Base-by-base conservation (phyloP, 2,888 invertebrate species). In the Bellardia bayeri region DNA sequence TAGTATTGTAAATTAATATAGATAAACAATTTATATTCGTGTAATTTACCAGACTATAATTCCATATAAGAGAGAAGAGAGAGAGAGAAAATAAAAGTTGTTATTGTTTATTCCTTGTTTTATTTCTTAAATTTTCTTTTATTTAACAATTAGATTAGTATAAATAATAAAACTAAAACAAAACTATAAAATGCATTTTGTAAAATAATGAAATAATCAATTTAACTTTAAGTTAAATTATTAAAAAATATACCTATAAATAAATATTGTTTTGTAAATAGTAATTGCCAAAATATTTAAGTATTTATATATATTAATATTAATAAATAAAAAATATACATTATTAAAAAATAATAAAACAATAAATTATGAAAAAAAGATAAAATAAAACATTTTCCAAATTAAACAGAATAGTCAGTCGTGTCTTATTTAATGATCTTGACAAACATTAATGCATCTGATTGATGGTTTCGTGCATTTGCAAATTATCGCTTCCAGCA, bases 241-340 rank as follows among this genome's bases (percentile, higher is more conserved):
- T 86, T 69, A 49, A 81, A 37, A 71, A 63, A 33, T 23, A 23
- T n/a, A n/a, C n/a, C n/a, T n/a, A 23, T 23, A 23, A 23, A 23
- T 33, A 75, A 56, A 61, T 63, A 76, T 86, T 85, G 85, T 85
- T 86, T 82, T 86, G 86, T 86, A 86, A 79, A 86, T 86, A 86
- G 68, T 86, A 74, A 69, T 78, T 86, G 79, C 78, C 66, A 82
- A 79, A 86, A 74, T 74, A 82, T 86, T 82, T 72, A 74, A 82
- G 74, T 86, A 82, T 86, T 86, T 86, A 79, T 82, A 82, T n/a
- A n/a, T n/a, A 82, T 11, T 40, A 49, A 64, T 72, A 66, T 56
- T 40, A 74, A 74, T 16, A 45, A 66, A 76, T 54, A 56, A 69
- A 45, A 75, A 71, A 45, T 75, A 71, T 71, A 69, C 45, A 69